These are phyloP conservation scores for Hydrocynus forskahlii DNA, from an alignment of 2,797 vertebrate genomes.

Conservation along the genomic window DNA sequence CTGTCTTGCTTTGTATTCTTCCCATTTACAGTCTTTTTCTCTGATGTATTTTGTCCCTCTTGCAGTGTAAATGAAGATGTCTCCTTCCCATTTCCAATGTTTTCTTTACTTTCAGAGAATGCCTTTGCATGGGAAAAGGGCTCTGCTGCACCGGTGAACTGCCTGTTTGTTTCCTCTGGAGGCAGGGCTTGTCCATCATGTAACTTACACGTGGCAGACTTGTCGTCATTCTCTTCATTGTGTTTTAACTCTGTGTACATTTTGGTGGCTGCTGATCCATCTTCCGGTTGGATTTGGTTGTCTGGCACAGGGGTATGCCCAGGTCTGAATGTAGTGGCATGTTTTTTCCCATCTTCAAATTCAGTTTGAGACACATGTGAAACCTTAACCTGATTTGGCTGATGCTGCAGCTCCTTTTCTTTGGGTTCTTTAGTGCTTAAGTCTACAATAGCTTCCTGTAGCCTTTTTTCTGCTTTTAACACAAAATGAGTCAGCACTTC, in stretches of 20 bases:
- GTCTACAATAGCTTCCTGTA: slow-evolving; percentile 71
- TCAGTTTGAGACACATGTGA: slow-evolving; percentile 20
- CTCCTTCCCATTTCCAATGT: background rate
- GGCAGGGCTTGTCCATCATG: background rate
- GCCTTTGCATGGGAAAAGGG: slow-evolving; percentile 11
- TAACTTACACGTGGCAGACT: background rate
- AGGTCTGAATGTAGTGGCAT: background rate
- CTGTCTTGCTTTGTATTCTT: slow-evolving; percentile 40
- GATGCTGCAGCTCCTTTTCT: slow-evolving; percentile 19
- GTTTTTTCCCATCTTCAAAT: slow-evolving; percentile 32
- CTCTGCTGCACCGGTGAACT: background rate
- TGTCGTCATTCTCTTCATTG: background rate
- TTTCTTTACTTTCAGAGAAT: slow-evolving; percentile 19
- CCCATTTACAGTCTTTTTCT: slow-evolving; percentile 40
- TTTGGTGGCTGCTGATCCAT: slow-evolving; percentile 22
- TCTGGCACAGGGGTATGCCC: slow-evolving; percentile 10
- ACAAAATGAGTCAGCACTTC: slow-evolving; percentile 71
- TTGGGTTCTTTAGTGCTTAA: slow-evolving; percentile 55
- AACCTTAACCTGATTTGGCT: slow-evolving; percentile 34
- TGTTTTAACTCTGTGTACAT: background rate
- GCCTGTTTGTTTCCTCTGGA: background rate
- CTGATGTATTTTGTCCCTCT: slow-evolving; percentile 5
- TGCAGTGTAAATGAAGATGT: background rate
- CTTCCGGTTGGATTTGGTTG: slow-evolving; percentile 11
- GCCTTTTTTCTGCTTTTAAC: slow-evolving; percentile 73